These are phyloP conservation scores for Euzetes globulus DNA, from an alignment of 2,888 invertebrate genomes.

Conservation along the genomic window DNA sequence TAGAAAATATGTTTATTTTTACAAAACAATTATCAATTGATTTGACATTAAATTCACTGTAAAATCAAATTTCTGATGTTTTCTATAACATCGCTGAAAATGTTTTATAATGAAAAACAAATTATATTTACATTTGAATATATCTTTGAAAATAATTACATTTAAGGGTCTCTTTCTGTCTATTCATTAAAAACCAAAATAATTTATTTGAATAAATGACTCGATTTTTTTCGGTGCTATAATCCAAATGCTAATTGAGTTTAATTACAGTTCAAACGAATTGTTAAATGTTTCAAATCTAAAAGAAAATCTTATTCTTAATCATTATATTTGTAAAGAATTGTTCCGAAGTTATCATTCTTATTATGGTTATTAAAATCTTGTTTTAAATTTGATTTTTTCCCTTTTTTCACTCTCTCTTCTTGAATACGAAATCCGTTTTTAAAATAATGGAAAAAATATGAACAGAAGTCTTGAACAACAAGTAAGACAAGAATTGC, in stretches of 20 bases:
- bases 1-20: neutral
- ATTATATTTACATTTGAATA: neutral
- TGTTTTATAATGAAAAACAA: neutral
- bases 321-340: conserved; percentile 5
- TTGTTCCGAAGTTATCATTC: neutral
- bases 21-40: neutral
- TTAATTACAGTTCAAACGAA: neutral
- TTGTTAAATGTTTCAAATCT: neutral
- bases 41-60: neutral
- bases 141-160: neutral
- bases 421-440: neutral
- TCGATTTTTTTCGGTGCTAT: neutral
- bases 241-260: neutral
- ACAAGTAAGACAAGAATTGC: neutral
- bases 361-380: neutral
- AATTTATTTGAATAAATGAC: neutral
- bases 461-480: neutral
- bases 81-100: neutral
- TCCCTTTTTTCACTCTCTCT: neutral
- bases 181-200: neutral
- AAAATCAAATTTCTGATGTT: neutral
- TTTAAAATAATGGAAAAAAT: neutral
- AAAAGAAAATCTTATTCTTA: neutral
- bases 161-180: neutral
- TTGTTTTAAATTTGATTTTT: neutral